Evolutionary conservation across 92 coral and sea anemone genomes (phyloP), one percentile per base, ranked within the genome.

Genomic region (Palythoa caribaeorum): DNA sequence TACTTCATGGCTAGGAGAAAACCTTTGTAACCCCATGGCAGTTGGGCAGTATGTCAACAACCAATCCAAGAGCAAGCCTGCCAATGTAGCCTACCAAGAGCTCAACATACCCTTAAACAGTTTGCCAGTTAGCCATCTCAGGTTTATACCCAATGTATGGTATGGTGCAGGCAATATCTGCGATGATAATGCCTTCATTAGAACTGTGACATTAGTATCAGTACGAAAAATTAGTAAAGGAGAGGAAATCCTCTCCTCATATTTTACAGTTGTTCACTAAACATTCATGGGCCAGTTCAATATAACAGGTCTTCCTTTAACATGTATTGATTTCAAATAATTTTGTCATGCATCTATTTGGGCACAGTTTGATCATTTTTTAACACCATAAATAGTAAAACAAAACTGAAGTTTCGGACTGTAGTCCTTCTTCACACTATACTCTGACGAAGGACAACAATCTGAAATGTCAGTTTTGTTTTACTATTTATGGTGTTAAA

Each of bases 21-120:
- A 84, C 28, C 87, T 86, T 76, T 65, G 40, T 73, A 97, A 97
- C 71, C 96, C 96, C 38, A 77, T 97, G 21, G 97, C 98, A 4
- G 88, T 97, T 71, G 99, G 99, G 62, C 99, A 97, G 83, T 97
- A 95, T 71, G 94, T 94, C 19, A 97, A 97, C 80, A 97, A 97
- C 80, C 93, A 90, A 10, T 88, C 99, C 35, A 93, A 86, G 81
- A 84, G 57, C 13, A 69, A 74, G 11, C 93, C 96, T 50, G 98
- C 99, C 3, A 97, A 97, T 84, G 98, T 97, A 0, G 91, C 94
- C 1, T 97, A 97, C 76, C 99, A 97, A 66, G 99, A 97, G 84
- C 89, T 97, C 12, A 96, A 97, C 54, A 66, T 97, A 16, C 91
- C 94, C 2, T 13, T 93, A 10, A 44, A 76, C 47, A 62, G 72